These are phyloP conservation scores for Hylaea fasciaria DNA, from an alignment of 2,888 invertebrate species.

Conservation along the genomic window DNA sequence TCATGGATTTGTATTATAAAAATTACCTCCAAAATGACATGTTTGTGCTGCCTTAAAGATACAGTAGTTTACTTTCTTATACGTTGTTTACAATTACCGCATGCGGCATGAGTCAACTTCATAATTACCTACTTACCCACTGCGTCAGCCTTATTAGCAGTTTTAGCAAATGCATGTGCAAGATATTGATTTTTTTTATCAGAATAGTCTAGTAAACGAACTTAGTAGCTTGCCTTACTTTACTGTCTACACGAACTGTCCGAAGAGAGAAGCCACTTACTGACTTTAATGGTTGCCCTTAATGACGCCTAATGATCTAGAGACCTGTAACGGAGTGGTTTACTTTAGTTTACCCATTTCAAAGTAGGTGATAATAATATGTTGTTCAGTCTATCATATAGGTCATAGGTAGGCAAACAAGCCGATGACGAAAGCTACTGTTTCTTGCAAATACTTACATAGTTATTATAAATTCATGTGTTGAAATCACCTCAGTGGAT, in stretches of 20 bases:
- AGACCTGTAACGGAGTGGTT: slow-evolving; percentile 13
- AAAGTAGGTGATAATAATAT: not conserved
- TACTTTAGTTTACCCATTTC: slow-evolving; percentile 5
- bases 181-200: no score
- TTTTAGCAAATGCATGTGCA: not conserved
- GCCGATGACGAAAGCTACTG: no score
- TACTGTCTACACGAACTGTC: no score
- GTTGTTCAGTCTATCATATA: no score
- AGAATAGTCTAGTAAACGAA: no score
- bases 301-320: slow-evolving; percentile 24
- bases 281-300: slow-evolving; percentile 22
- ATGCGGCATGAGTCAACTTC: slow-evolving; percentile 19
- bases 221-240: no score
- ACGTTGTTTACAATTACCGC: slow-evolving; percentile 12
- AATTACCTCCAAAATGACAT: slow-evolving; percentile 3
- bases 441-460: no score
- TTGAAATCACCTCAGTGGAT: no score
- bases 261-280: slow-evolving; percentile 14
- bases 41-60: slow-evolving; percentile 20
- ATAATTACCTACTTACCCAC: not conserved
- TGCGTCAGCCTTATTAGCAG: slow-evolving; percentile 8
- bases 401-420: no score
- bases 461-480: no score
- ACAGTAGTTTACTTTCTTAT: slow-evolving; percentile 8
- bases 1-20: not conserved